Percentiles rank a stretch among this genome's conserved stretches.
Conservation (phyloP, 1,140 invertebrate genomes). For the Drosophila mayri region DNA sequence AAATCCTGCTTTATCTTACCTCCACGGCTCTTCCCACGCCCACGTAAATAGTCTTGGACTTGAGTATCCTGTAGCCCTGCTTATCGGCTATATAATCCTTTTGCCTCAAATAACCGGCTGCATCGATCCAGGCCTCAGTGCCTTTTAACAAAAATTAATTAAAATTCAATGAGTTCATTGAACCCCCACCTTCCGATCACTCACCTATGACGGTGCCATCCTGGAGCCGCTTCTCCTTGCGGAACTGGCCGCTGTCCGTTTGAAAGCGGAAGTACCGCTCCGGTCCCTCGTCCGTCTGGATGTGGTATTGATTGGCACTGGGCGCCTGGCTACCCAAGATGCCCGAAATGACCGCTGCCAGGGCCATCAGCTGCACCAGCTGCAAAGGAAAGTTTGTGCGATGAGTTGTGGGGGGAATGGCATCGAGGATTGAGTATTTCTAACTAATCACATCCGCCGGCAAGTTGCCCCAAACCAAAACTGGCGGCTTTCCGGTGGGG, state of each 20-base stretch:
- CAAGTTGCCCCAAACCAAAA: conserved; percentile 35
- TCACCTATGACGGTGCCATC: conserved; percentile 92
- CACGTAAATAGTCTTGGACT: conserved; percentile 92
- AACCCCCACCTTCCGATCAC: not conserved
- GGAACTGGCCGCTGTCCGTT: conserved; percentile 94
- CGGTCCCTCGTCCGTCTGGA: conserved; percentile 95
- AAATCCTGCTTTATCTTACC: conserved; percentile 58
- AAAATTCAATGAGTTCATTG: not conserved
- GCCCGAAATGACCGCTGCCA: conserved; percentile 63
- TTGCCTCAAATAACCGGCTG: conserved; percentile 91
- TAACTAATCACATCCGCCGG: conserved; percentile 48
- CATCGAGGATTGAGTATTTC: conserved; percentile 26
- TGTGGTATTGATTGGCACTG: conserved; percentile 90
- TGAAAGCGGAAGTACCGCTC: conserved; percentile 94
- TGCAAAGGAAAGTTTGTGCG: conserved; percentile 52
- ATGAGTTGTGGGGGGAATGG: conserved; percentile 32
- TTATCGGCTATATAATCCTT: conserved; percentile 95
- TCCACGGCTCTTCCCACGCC: conserved; percentile 89
- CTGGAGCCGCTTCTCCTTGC: conserved; percentile 93
- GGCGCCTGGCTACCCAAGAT: conserved; percentile 36
- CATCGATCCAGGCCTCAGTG: conserved; percentile 93
- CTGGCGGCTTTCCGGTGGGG: conserved; percentile 44
- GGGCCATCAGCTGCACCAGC: conserved; percentile 52
- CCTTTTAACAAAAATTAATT: conserved; percentile 81
- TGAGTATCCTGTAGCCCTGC: conserved; percentile 91